A percentile compares a stretch with the other conserved stretches of the same genome.
Conservation (phyloP, 2,113 vertebrate genomes). For the Lynx canadensis region DNA sequence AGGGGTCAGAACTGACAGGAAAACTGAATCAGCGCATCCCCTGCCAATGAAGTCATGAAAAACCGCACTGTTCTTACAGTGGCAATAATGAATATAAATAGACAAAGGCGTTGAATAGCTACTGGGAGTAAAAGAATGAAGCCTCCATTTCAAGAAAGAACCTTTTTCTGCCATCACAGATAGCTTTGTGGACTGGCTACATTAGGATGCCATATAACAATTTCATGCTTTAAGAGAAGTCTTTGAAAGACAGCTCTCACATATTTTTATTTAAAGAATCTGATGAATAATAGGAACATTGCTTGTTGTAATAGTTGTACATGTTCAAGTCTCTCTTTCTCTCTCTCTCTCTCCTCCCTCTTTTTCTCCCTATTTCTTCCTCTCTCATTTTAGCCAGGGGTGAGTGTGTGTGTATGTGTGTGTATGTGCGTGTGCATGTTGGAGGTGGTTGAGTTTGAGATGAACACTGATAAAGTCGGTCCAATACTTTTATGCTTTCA, state of each 20-base stretch:
- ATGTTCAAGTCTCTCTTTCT: not conserved
- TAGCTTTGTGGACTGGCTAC: conserved; percentile 82
- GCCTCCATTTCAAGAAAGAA: conserved; percentile 83
- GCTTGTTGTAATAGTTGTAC: conserved; percentile 24
- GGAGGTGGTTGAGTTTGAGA: not conserved
- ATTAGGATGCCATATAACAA: conserved; percentile 80
- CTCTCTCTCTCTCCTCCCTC: too few species aligned
- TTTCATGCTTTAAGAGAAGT: conserved; percentile 74
- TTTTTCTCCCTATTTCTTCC: too few species aligned
- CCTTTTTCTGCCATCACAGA: conserved; percentile 81
- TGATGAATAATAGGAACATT: conserved; percentile 68
- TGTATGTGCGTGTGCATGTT: not conserved
- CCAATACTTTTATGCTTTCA: not conserved
- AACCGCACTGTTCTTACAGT: conserved; percentile 82
- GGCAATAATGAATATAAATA: conserved; percentile 85
- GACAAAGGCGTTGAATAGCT: conserved; percentile 81
- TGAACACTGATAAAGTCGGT: not conserved
- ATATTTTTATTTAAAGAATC: conserved; percentile 73
- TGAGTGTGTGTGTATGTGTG: not conserved
- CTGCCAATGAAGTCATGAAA: conserved; percentile 86
- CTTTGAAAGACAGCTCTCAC: conserved; percentile 63
- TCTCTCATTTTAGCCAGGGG: not conserved
- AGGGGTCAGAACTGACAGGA: conserved; percentile 80
- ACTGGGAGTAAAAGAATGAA: conserved; percentile 78
- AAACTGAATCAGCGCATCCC: conserved; percentile 80